Percentiles rank a stretch among this genome's conserved stretches.
These are phyloP conservation scores for Panthera tigris DNA, from an alignment of 2,113 vertebrate species.

Conservation along the genomic window DNA sequence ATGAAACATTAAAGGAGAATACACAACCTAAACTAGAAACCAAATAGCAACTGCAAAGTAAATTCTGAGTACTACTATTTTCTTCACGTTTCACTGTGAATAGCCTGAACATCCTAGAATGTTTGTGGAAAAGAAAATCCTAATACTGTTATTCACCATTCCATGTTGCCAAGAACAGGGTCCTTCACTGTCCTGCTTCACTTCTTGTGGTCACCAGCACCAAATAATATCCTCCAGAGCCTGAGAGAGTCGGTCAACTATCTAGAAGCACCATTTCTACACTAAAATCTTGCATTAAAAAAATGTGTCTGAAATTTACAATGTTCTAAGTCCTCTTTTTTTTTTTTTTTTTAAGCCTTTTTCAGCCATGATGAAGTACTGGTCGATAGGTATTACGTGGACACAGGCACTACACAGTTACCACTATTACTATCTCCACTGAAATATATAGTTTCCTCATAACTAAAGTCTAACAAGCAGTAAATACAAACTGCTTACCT, in stretches of 20 bases:
- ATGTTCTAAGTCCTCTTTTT: not conserved
- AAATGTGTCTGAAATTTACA: not conserved
- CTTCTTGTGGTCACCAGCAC: not conserved
- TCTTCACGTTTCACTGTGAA: not conserved
- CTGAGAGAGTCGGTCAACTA: not conserved
- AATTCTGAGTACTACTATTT: not conserved
- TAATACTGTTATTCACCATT: not conserved
- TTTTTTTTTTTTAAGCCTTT: not conserved
- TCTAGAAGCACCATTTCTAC: not conserved
- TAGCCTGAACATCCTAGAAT: not conserved
- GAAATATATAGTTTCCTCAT: not conserved
- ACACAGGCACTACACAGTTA: not conserved
- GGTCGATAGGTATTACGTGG: not conserved
- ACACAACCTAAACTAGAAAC: slow-evolving; percentile 70
- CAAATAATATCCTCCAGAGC: not conserved
- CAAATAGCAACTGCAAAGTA: slow-evolving; percentile 40
- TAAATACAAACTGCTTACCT: not conserved
- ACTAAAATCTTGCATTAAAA: not conserved
- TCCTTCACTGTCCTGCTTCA: not conserved
- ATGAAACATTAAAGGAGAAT: slow-evolving; percentile 74
- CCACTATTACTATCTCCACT: not conserved
- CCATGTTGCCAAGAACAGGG: not conserved
- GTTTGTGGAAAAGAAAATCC: not conserved
- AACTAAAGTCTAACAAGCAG: not conserved
- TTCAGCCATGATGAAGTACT: not conserved